Evolutionary conservation across 2,113 vertebrate species (phyloP), one percentile per base, ranked within the genome.

Genomic region (Corythoichthys intestinalis): DNA sequence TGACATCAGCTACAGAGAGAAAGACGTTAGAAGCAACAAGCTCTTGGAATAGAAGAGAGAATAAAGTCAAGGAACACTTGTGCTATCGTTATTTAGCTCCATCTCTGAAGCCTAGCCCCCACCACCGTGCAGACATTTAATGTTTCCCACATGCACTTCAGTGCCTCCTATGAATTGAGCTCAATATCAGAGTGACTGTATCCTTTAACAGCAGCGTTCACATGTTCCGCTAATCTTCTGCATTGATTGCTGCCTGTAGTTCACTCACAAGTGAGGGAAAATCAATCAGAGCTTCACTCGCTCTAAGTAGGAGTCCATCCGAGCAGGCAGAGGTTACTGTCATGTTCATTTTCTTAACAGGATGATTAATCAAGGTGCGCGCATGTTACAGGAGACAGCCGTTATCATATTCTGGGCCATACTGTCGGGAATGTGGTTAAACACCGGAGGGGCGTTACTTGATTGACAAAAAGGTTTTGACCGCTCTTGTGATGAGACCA

Each of bases 221-320:
- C 86, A 86, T 82, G 83, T 87, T 85, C 56, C 60, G 80, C 76
- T 87, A 84, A 89, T 88, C 83, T 77, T 56, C 65, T 41, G 53
- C 78, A 85, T 78, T 88, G 84, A 89, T 74, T 86, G 83, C 74
- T 38, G 47, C 81, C 69, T 84, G 81, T 79, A 81, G 80, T 75
- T 87, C 87, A 87, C 84, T 88, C 69, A 65, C 67, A 80, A 84
- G 77, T 58, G 89, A 94, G 79, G 72, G 79, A 80, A 93, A 94
- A 93, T 93, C 93, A 88, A 92, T 93, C 79, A 61, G 49, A 73
- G 80, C 81, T 82, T 72, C 83, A 80, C 70, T 77, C 82, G 77
- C 87, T 84, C 81, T 88, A 86, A 90, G 82, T 73, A 83, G 72
- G 48, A 57, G 85, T 88, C 90, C 89, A 85, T 86, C 83, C 73